Percentiles rank a stretch among this genome's conserved stretches.
Evolutionary conservation across 2,888 invertebrate species (phyloP).

Genomic region (Lagria hirta): DNA sequence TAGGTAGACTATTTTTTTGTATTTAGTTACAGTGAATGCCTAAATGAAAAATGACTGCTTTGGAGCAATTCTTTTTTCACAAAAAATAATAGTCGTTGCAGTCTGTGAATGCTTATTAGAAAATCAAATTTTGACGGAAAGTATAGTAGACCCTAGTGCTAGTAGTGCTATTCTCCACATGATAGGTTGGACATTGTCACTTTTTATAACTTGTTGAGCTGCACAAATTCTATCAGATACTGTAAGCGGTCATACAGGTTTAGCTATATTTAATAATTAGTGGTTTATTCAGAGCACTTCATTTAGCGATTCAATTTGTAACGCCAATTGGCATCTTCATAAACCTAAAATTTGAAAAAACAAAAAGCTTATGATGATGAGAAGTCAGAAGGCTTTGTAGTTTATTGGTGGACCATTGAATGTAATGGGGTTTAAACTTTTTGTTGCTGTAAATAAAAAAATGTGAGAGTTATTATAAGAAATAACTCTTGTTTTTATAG

Average conservation of each 20-base stretch:
- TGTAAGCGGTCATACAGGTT: slow-evolving; percentile 1
- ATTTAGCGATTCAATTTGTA: slow-evolving; percentile 2
- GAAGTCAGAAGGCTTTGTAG: slow-evolving; percentile 16
- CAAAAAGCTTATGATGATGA: slow-evolving; percentile 10
- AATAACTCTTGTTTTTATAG: not conserved
- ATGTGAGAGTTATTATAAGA: not conserved
- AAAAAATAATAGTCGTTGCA: too few relatives aligned
- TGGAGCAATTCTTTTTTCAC: too few relatives aligned
- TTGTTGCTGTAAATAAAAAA: slow-evolving; percentile 2
- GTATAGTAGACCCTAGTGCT: not conserved
- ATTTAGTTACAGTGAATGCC: too few relatives aligned
- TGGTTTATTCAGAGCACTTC: slow-evolving; percentile 7
- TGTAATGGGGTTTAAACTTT: slow-evolving; percentile 1
- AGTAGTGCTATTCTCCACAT: slow-evolving; percentile 6
- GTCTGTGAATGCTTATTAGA: too few relatives aligned
- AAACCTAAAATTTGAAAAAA: slow-evolving; percentile 5
- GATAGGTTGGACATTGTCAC: slow-evolving; percentile 2
- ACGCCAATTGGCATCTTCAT: slow-evolving; percentile 10
- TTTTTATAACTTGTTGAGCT: slow-evolving; percentile 2
- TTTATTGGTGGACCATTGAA: slow-evolving; percentile 4
- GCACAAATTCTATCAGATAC: slow-evolving; percentile 2
- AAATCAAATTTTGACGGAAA: slow-evolving; percentile 1
- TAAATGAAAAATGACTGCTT: too few relatives aligned
- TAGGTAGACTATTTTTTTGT: too few relatives aligned
- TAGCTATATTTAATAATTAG: slow-evolving; percentile 1